Base-by-base conservation (phyloP, 2,888 invertebrate genomes). In the Philereme transversata region DNA sequence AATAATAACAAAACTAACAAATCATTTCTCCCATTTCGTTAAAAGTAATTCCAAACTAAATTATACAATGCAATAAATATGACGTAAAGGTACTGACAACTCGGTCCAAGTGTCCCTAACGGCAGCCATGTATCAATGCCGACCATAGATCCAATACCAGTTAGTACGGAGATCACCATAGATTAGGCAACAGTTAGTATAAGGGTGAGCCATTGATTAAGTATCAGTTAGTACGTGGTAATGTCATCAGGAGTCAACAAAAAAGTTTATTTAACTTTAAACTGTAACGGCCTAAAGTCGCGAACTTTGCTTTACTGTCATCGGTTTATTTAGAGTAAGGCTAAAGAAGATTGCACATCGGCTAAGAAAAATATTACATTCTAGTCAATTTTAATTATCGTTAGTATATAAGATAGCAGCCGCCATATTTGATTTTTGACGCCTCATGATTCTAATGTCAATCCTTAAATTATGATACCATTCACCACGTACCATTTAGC, bases 41-140 rank as follows among this genome's bases (percentile, higher is more conserved):
- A 48, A 60, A 69, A 69, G 69, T 67, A 65, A 69, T 69, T 64
- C 61, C 53, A 58, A 69, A 65, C 65, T 65, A 67, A 64, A 69
- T 67, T 69, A 65, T 58, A 45, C 65, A 33, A 46, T 33, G 56
- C 63, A 49, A 65, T 70, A 70, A 70, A 70, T 68, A 67, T 61
- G 62, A 61, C 55, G 65, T 55, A 63, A 65, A 61, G 59, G 57
- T 51, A 58, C 56, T 40, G 6, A 40, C 40, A 5, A 8, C 47
- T n/a, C 55, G 56, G 48, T 64, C 77, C 79, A 74, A 82, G 84
- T 87, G 87, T 75, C 75, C 67, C 68, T 84, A 85, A 86, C 82
- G 70, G 81, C 77, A 65, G 22, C 74, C 75, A 86, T 87, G 86
- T 84, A 87, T 87, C 87, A 86, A 85, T 79, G 75, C 38, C 22